Percentiles rank a stretch among this genome's conserved stretches.
These are phyloP conservation scores for Rallus limicola DNA, from an alignment of 2,113 vertebrate species.

Conservation along the genomic window DNA sequence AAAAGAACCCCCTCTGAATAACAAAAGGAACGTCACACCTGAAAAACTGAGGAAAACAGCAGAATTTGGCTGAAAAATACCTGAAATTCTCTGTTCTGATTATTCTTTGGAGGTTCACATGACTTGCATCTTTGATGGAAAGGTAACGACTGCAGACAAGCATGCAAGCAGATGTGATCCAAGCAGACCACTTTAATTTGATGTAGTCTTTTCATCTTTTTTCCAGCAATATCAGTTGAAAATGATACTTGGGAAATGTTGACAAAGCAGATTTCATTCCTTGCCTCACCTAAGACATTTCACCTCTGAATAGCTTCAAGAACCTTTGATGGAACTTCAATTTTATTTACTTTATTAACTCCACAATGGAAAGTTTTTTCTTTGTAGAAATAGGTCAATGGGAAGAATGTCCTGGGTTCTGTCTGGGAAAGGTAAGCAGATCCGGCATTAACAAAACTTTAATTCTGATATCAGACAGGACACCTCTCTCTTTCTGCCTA, in stretches of 20 bases:
- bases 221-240: neutral
- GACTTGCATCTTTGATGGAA: neutral
- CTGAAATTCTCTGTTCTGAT: neutral
- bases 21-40: neutral
- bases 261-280: neutral
- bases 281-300: neutral
- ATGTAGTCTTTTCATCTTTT: neutral
- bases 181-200: neutral
- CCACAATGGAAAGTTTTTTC: neutral
- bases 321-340: neutral
- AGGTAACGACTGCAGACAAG: neutral
- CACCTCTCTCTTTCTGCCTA: neutral
- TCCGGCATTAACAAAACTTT: fast-evolving
- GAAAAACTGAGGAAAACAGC: neutral
- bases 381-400: neutral
- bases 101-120: neutral
- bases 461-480: neutral
- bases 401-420: neutral
- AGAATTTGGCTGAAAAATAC: neutral
- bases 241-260: neutral
- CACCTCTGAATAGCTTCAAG: neutral
- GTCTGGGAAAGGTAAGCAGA: neutral
- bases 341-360: neutral
- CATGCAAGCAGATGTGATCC: neutral
- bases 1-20: neutral